Base-by-base conservation (phyloP, 1,140 invertebrate genomes). In the Agrilus planipennis region DNA sequence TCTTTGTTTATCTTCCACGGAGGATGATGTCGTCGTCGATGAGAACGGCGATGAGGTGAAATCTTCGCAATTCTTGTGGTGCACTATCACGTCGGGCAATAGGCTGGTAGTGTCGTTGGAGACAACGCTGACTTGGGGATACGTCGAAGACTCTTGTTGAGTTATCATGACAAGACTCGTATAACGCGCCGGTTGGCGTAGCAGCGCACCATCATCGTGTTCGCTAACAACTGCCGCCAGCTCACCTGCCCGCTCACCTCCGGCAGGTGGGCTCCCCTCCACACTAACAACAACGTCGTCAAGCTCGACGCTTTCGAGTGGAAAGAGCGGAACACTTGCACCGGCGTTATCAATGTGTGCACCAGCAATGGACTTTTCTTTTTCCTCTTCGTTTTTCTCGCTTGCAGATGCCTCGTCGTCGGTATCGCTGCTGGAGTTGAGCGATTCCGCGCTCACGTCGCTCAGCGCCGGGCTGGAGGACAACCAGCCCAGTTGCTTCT, bases 111-210 rank as follows among this genome's bases (percentile, higher is more conserved):
- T 81, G 54, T 81, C 78, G 46, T 71, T 73, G 41, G 78, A 77
- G 51, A 81, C 72, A 31, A 83, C 77, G 56, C 74, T 80, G 45
- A 81, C 77, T 49, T 75, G 69, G 30, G 70, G 67, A 45, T 70
- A 69, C 11, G 62, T 58, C 5, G 43, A 40, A 41, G 47, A 39
- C 14, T 45, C 25, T 58, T 79, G 79, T 63, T 83, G 76, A 47
- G 79, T 88, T 63, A 89, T 87, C 82, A 85, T 86, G 61, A 87
- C 80, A 67, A 85, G 72, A 67, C 84, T 87, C 50, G 79, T 83
- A 58, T 84, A 87, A 54, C 79, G 80, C 63, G 80, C 80, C 49
- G 71, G 48, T 71, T 67, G 62, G 57, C 61, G 58, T n/a, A n/a
- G n/a, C 59, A 56, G 50, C 56, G 54, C 60, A 59, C 60, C 62